Evolutionary conservation across 2,888 invertebrate species (phyloP), one percentile per base, ranked within the genome.

Genomic region (Sepiola atlantica): DNA sequence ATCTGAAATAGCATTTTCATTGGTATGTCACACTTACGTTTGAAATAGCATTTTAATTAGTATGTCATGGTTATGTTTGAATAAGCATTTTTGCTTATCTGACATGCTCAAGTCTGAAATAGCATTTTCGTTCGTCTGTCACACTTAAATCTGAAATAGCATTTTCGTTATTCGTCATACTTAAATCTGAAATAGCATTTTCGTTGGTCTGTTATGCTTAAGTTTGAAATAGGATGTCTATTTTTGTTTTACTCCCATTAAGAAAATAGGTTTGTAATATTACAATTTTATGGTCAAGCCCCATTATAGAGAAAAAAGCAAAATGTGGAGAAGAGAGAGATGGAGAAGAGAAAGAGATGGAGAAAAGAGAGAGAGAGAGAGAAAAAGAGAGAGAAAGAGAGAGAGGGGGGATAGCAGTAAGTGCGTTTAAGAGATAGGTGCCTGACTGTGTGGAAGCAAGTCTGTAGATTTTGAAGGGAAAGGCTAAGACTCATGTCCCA

Each of bases 201-300:
- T n/a, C 16, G 55, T 55, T 55, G 55, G 55, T 55, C 55, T 55
- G 55, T 55, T 55, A 55, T 55, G 55, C 55, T 55, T 14, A 55
- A 55, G n/a, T n/a, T n/a, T n/a, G n/a, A n/a, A n/a, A n/a, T n/a
- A n/a, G n/a, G n/a, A n/a, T 55, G 1, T 55, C n/a, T n/a, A 77
- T n/a, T 77, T 77, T 77, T 45, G 45, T 45, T 77, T 16, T 77
- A 77, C 77, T 77, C 77, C 77, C n/a, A n/a, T 77, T 77, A 45
- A 77, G 77, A 77, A 77, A 77, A 77, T 77, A 77, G 77, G 77
- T 77, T 77, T n/a, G n/a, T 77, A 77, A 77, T n/a, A 77, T 77
- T 16, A 21, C 28, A 32, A 77, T n/a, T 77, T 77, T n/a, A 77
- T 77, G 77, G 77, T 77, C 77, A 77, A 77, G 77, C 77, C 77